A percentile compares a stretch with the other conserved stretches of the same genome.
phyloP scores from a whole-genome alignment of 2,797 vertebrate species.

The Setipinna tenuifilis region DNA sequence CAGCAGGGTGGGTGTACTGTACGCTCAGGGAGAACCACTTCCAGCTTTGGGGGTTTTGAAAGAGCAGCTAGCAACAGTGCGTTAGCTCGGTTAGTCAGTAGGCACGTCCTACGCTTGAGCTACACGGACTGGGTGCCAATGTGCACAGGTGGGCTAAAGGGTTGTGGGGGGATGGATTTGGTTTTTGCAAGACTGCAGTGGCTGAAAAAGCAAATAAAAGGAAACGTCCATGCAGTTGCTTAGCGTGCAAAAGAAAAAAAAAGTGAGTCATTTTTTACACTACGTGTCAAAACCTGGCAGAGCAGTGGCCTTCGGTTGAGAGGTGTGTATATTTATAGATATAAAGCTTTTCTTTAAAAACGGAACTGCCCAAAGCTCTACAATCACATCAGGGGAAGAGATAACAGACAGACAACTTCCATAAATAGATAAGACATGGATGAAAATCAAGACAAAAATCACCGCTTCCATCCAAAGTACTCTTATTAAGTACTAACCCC shows the following conservation, averaged over 20 bases:
- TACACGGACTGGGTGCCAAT: background rate
- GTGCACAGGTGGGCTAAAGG: background rate
- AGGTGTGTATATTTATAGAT: background rate
- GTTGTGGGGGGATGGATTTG: background rate
- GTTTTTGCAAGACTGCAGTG: background rate
- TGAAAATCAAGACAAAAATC: background rate
- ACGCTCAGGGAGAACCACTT: background rate
- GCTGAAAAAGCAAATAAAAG: background rate
- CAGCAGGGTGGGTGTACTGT: background rate
- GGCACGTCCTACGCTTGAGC: background rate
- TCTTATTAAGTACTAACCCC: background rate
- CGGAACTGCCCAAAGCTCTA: background rate
- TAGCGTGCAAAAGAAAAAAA: slow-evolving; percentile 11
- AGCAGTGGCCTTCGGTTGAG: slow-evolving; percentile 4
- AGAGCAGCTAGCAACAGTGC: background rate
- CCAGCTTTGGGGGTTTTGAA: background rate
- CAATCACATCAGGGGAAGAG: slow-evolving; percentile 6
- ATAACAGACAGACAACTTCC: background rate
- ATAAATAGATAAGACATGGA: slow-evolving; percentile 17
- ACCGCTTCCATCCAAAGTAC: background rate
- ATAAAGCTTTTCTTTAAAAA: slow-evolving; percentile 23
- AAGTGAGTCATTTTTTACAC: background rate
- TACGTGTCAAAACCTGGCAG: slow-evolving; percentile 6
- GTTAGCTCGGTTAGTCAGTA: background rate
- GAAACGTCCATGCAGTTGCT: background rate